phyloP scores from a whole-genome alignment of 2,797 vertebrate species.

The Linurgus olivaceus region DNA sequence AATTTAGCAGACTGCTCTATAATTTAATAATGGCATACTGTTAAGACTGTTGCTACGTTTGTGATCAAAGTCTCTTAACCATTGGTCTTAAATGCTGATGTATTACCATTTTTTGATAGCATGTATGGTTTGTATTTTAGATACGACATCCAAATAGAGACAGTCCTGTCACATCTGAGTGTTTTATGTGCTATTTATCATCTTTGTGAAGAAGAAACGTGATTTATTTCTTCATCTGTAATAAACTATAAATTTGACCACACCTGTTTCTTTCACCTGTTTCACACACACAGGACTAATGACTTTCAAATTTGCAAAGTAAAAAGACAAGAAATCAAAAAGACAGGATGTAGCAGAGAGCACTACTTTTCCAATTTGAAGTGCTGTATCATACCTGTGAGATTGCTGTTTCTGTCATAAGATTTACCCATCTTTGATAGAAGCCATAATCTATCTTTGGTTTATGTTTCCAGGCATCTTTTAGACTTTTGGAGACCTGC shows the following conservation, averaged over 20 bases:
- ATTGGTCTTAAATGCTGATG: neutral
- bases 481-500: neutral
- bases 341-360: neutral
- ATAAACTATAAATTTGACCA: neutral
- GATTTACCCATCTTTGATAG: neutral
- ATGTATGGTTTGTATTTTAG: conserved; percentile 2
- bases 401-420: neutral
- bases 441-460: neutral
- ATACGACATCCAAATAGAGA: conserved; percentile 5
- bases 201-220: neutral
- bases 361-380: neutral
- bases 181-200: conserved; percentile 1
- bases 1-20: conserved; percentile 26
- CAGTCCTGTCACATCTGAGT: neutral
- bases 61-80: neutral
- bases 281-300: neutral
- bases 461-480: neutral
- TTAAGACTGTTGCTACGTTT: neutral
- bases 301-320: neutral
- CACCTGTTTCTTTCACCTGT: neutral
- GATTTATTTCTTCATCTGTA: neutral
- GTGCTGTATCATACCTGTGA: neutral
- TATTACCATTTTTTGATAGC: neutral
- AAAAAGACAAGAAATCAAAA: neutral
- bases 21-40: neutral